A percentile compares a stretch with the other conserved stretches of the same genome.
Conservation (phyloP, 1,140 invertebrate genomes). For the Thereuonema tuberculata region DNA sequence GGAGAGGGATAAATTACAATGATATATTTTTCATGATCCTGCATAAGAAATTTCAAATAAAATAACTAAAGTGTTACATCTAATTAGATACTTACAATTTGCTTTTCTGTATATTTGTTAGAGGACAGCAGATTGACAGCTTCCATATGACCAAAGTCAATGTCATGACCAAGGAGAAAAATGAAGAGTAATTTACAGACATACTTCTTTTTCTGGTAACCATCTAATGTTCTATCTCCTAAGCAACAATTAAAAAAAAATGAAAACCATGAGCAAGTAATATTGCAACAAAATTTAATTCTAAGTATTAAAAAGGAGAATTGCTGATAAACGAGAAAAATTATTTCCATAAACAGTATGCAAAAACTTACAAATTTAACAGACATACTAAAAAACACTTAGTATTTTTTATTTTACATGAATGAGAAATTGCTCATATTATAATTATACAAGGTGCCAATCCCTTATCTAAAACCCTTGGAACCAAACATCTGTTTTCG, state of each 20-base stretch:
- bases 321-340: constrained; percentile 3
- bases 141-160: constrained; percentile 99
- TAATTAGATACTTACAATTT: constrained; percentile 96
- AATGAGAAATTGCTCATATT: no score
- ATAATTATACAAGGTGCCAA: no score
- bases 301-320: no score
- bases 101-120: constrained; percentile 99
- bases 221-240: constrained; percentile 97
- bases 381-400: no score
- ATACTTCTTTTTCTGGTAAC: constrained; percentile 99
- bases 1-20: no score
- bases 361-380: neutral
- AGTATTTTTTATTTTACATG: no score
- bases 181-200: constrained; percentile 99
- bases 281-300: neutral
- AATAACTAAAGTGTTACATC: no score
- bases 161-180: constrained; percentile 96
- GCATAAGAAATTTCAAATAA: no score
- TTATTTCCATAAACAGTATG: neutral
- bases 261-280: neutral
- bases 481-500: no score
- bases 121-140: constrained; percentile 99
- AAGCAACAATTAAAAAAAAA: constrained; percentile 15
- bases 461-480: no score
- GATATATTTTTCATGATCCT: no score